A percentile compares a stretch with the other conserved stretches of the same genome.
These are phyloP conservation scores for Danio aesculapii DNA, from an alignment of 2,797 vertebrate species.

Conservation along the genomic window DNA sequence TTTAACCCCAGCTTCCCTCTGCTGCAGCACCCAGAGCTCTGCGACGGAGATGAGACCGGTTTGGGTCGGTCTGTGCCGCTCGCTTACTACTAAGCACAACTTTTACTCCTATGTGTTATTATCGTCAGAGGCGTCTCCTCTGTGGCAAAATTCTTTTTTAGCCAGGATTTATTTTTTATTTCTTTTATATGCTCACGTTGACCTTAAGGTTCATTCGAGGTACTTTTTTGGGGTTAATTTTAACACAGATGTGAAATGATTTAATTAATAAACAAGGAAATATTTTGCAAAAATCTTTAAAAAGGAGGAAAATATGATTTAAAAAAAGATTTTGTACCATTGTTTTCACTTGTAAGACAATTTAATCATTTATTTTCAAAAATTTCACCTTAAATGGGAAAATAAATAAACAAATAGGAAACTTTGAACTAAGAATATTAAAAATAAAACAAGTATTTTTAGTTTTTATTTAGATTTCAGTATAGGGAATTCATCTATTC, in stretches of 20 bases:
- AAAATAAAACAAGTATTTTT: too few relatives aligned
- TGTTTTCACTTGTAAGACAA: not conserved
- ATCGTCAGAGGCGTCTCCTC: constrained; percentile 65
- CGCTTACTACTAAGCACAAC: constrained; percentile 53
- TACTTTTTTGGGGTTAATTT: not conserved
- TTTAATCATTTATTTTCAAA: too few relatives aligned
- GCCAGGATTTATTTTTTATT: constrained; percentile 41
- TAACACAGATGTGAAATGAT: not conserved
- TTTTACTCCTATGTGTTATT: constrained; percentile 60
- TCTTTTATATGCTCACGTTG: constrained; percentile 35
- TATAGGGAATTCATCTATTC: too few relatives aligned
- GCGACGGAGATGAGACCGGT: constrained; percentile 56
- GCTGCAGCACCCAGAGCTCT: constrained; percentile 58
- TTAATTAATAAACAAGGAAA: not conserved
- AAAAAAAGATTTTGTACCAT: not conserved
- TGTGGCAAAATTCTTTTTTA: constrained; percentile 60
- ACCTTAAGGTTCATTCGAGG: constrained; percentile 52
- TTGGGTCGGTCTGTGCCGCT: constrained; percentile 61
- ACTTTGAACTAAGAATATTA: too few relatives aligned
- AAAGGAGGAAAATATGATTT: not conserved
- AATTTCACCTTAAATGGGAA: too few relatives aligned
- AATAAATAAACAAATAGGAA: too few relatives aligned
- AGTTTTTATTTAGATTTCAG: too few relatives aligned
- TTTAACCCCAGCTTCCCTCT: constrained; percentile 64
- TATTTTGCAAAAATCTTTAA: not conserved